Conservation (phyloP, 2,113 vertebrate species). For the Peromyscus leucopus region DNA sequence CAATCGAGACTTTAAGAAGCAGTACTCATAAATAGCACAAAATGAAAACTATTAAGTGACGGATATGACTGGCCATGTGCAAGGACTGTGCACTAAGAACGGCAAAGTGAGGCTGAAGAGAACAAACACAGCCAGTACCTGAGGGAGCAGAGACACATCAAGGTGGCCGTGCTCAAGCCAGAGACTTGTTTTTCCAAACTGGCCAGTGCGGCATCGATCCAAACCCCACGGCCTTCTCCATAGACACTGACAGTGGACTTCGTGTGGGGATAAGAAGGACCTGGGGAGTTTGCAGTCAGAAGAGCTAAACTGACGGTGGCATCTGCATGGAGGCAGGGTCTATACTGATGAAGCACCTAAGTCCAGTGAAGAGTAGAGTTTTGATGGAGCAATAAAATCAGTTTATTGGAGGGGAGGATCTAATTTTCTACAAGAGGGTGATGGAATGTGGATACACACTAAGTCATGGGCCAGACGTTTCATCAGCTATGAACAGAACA, state of each 20-base stretch:
- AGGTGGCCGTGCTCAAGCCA: background rate
- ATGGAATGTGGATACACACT: no score
- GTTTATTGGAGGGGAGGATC: no score
- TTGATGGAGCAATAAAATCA: background rate
- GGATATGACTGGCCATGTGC: background rate
- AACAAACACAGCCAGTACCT: background rate
- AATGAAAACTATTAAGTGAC: background rate
- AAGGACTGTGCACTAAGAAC: background rate
- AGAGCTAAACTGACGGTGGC: background rate
- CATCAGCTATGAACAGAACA: no score
- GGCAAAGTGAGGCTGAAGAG: background rate
- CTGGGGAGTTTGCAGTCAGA: background rate
- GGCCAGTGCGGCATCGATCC: no score
- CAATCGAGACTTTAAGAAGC: background rate
- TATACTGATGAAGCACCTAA: no score
- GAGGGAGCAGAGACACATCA: no score
- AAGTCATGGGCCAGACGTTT: background rate
- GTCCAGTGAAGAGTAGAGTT: background rate
- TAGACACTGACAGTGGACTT: background rate
- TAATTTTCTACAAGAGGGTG: background rate
- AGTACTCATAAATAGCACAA: background rate
- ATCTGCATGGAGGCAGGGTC: background rate
- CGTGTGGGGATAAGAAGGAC: background rate
- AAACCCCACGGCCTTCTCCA: background rate
- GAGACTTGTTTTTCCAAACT: background rate